Conservation (phyloP, 2,888 invertebrate genomes). For the Lepidocyrtinus sp. region DNA sequence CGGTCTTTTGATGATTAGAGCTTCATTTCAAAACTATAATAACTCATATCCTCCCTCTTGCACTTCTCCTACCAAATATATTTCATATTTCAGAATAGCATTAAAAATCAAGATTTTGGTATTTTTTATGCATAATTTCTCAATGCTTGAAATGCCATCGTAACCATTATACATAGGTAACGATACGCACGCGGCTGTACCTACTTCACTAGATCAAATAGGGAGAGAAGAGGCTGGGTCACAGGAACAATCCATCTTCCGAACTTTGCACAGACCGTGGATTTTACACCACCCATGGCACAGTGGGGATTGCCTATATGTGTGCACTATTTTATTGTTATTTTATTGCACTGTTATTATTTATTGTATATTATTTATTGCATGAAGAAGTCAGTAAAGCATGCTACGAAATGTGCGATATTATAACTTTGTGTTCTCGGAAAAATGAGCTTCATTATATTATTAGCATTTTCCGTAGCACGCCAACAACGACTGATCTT, state of each 20-base stretch:
- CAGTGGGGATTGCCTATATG: neutral
- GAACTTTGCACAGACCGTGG: neutral
- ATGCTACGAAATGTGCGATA: constrained; percentile 10
- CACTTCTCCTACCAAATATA: constrained; percentile 31
- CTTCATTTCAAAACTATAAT: constrained; percentile 47
- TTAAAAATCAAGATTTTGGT: constrained; percentile 50
- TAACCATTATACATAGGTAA: neutral
- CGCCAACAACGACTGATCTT: neutral
- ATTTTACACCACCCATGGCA: constrained; percentile 18
- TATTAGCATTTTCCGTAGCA: constrained; percentile 14
- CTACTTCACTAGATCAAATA: constrained; percentile 12
- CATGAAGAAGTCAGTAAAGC: constrained; percentile 1
- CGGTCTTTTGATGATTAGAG: constrained; percentile 27
- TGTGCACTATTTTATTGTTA: constrained; percentile 2
- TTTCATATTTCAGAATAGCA: constrained; percentile 58
- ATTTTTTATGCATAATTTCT: constrained; percentile 41
- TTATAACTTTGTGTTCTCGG: constrained; percentile 15
- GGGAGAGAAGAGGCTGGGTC: constrained; percentile 18
- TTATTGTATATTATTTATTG: constrained; percentile 2
- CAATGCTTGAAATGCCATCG: constrained; percentile 21
- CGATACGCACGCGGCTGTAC: constrained; percentile 5
- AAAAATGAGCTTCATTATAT: constrained; percentile 16
- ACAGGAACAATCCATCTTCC: constrained; percentile 16
- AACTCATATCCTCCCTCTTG: constrained; percentile 53
- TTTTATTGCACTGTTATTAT: constrained; percentile 17